Evolutionary conservation across 2,797 vertebrate genomes (phyloP), one percentile per base, ranked within the genome.

Genomic region (Danionella dracula): DNA sequence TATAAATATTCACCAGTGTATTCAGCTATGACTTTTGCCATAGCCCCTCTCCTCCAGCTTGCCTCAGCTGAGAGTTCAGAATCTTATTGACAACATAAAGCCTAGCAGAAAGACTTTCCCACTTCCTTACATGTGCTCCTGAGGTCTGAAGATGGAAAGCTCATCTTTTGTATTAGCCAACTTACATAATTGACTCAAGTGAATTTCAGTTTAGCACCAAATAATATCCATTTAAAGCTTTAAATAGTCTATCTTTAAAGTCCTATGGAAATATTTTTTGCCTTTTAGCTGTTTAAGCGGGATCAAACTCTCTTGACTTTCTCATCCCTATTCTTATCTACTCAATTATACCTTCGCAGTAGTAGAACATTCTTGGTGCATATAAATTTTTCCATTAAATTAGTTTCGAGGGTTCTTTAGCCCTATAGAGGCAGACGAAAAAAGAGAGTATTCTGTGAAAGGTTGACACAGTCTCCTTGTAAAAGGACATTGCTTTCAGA

Each of bases 251-350:
- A 45, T 17, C 5, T 4, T 37, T 21, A 8, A 1, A 29, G 3
- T 9, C 6, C 13, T 23, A 13, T 56, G 23, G 23, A 27, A 27
- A 27, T 27, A 27, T 46, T 49, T 40, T 4, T 12, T 48, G 7
- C 23, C 15, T 53, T 32, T 68, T 45, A 58, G 71, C 59, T 41
- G 51, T 63, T 68, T 45, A 35, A 46, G 50, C 40, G 12, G 32
- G 59, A n/a, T n/a, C 32, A 16, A 34, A 38, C 13, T 53, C 21
- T 37, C 56, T 49, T 66, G 20, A 46, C 64, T 61, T 20, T 21
- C 49, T 21, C 15, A 8, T 42, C 34, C 40, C 46, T 15, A 38
- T 62, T 62, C 8, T 17, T 57, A 61, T 50, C 32, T 46, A 66
- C 54, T 61, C 46, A 56, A 58, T 48, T 59, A 13, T 20, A 29